Evolutionary conservation across 1,140 invertebrate species (phyloP).

Genomic region (Pteromalus puparum): DNA sequence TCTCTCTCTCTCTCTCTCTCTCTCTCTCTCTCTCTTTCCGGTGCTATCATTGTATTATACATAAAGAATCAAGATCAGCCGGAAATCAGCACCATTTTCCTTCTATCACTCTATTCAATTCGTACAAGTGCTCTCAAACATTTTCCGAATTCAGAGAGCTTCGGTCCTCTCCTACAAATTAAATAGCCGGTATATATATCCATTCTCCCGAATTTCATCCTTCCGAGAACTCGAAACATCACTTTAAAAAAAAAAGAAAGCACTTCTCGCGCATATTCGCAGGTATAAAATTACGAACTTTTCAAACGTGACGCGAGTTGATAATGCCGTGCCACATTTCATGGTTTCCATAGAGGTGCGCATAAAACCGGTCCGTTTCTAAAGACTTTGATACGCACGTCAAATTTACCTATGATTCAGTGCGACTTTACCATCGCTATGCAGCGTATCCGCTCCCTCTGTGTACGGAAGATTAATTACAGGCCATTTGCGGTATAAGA

Average conservation of each 20-base stretch:
- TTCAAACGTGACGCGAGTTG: neutral
- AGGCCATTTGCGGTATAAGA: slow-evolving; percentile 21
- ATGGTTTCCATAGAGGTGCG: neutral
- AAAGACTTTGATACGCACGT: neutral
- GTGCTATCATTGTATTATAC: neutral
- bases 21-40: neutral
- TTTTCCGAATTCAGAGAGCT: neutral
- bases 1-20: neutral
- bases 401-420: slow-evolving; percentile 16
- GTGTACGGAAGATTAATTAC: slow-evolving; percentile 26
- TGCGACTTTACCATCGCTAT: neutral
- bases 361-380: neutral
- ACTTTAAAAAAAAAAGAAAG: too few relatives aligned
- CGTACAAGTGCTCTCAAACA: neutral
- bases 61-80: slow-evolving; percentile 10
- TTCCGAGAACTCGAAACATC: neutral
- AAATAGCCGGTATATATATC: neutral
- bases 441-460: too few relatives aligned
- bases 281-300: neutral
- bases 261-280: neutral
- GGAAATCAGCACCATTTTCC: neutral
- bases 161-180: neutral
- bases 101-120: neutral
- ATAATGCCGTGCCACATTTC: neutral
- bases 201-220: neutral